Conservation (phyloP, 2,113 vertebrate genomes). For the Todiramphus saurophagus region DNA sequence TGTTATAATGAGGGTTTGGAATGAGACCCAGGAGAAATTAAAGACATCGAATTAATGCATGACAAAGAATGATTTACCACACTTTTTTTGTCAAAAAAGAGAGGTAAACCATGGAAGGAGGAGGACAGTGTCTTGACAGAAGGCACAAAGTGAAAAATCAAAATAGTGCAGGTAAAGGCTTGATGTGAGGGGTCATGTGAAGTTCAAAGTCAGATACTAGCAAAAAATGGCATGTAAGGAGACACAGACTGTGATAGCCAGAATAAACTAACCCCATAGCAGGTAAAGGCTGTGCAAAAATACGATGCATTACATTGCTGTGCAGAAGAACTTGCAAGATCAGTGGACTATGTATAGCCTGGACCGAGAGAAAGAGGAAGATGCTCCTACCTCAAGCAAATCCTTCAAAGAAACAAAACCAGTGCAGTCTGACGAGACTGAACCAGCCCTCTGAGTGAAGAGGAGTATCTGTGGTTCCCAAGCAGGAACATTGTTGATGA, state of each 20-base stretch:
- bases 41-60: neutral
- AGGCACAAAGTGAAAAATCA: constrained; percentile 49
- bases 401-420: neutral
- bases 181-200: neutral
- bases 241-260: neutral
- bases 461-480: neutral
- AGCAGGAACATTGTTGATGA: neutral
- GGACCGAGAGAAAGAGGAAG: neutral
- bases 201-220: constrained; percentile 39
- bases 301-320: neutral
- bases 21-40: neutral
- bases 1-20: neutral
- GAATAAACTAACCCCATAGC: neutral
- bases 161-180: constrained; percentile 7
- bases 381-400: neutral
- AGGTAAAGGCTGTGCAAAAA: neutral
- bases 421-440: neutral
- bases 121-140: constrained; percentile 38
- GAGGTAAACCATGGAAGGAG: constrained; percentile 30
- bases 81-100: neutral
- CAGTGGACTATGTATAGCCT: neutral
- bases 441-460: neutral
- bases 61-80: neutral
- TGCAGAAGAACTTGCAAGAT: neutral
- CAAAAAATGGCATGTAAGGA: neutral